phyloP scores from a whole-genome alignment of 1,140 invertebrate species.

The Drosophila willistoni region DNA sequence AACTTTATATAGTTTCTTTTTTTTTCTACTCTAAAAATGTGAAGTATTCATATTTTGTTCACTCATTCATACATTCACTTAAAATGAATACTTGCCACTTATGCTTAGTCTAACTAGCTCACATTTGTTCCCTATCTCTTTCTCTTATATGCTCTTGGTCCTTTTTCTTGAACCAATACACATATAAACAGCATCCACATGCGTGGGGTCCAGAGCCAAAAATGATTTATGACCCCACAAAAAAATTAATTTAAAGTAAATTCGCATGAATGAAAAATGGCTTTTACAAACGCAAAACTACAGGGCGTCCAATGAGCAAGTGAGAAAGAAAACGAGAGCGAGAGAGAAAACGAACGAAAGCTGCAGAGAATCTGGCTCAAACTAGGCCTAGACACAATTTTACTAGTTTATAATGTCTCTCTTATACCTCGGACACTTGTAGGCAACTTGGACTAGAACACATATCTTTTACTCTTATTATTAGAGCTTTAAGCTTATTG shows the following conservation, averaged over 20 bases:
- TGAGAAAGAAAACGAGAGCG: slow-evolving; percentile 6
- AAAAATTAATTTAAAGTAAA: slow-evolving; percentile 83
- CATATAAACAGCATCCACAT: slow-evolving; percentile 36
- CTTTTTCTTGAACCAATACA: not conserved
- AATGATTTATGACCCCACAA: slow-evolving; percentile 81
- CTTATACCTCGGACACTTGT: slow-evolving; percentile 62
- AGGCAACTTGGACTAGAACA: slow-evolving; percentile 30
- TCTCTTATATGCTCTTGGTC: not conserved
- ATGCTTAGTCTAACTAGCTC: slow-evolving; percentile 11
- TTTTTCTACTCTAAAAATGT: too few relatives aligned
- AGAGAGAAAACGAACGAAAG: slow-evolving; percentile 1
- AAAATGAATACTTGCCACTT: slow-evolving; percentile 24
- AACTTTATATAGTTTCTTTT: too few relatives aligned
- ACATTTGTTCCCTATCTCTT: not conserved
- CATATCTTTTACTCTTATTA: slow-evolving; percentile 20
- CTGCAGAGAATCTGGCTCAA: slow-evolving; percentile 26
- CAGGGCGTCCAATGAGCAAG: slow-evolving; percentile 50
- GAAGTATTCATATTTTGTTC: slow-evolving; percentile 18
- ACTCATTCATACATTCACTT: slow-evolving; percentile 39
- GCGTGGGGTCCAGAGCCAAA: slow-evolving; percentile 72
- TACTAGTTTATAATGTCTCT: slow-evolving; percentile 11
- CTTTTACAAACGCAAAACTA: slow-evolving; percentile 79
- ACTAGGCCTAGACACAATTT: slow-evolving; percentile 19
- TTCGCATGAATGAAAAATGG: slow-evolving; percentile 83
- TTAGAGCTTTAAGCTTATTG: slow-evolving; percentile 56